Evolutionary conservation across 2,113 vertebrate genomes (phyloP), one percentile per base, ranked within the genome.

Genomic region (Chamaetylas fuelleborni): DNA sequence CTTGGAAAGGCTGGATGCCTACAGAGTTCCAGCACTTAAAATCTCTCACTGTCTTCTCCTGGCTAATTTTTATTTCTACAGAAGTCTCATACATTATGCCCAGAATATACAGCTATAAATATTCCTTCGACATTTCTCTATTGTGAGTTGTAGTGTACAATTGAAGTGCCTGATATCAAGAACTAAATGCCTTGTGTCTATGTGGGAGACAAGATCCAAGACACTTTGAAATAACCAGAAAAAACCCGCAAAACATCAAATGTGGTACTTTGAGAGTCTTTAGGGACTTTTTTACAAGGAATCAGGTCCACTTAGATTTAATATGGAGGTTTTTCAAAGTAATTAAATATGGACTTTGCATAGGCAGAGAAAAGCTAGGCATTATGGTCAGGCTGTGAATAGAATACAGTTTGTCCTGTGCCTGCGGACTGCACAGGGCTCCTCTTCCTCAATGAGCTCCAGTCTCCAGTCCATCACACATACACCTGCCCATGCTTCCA

Each of bases 21-120:
- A 29, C 14, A 11, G 47, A 60, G 19, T 81, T 79, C 25, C n/a
- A 29, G 33, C 25, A 76, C 73, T 72, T 50, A 65, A 79, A 89
- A 82, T 85, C 11, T 91, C n/a, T 67, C 17, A 17, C n/a, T 90
- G 24, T 20, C 53, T 85, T 19, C 61, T n/a, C 16, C 8, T 48
- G 48, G 13, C 64, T 88, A 81, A 60, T 70, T 91, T 91, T 81
- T 85, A 50, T 96, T 93, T 76, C 70, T 79, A 4, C 53, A 51
- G 73, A 71, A 91, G 70, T 47, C 29, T 94, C 40, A 56, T 67
- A 47, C 48, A 53, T 87, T 53, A 85, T 64, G 38, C 24, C 78
- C 71, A 54, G 73, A 94, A 91, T 71, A 58, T 54, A 54, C 26
- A 89, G 60, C 56, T 94, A 64, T 89, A 95, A 84, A 87, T 94